A percentile compares a stretch with the other conserved stretches of the same genome.
Evolutionary conservation across 2,797 vertebrate genomes (phyloP).

Genomic region (Sebastes paucispinis): DNA sequence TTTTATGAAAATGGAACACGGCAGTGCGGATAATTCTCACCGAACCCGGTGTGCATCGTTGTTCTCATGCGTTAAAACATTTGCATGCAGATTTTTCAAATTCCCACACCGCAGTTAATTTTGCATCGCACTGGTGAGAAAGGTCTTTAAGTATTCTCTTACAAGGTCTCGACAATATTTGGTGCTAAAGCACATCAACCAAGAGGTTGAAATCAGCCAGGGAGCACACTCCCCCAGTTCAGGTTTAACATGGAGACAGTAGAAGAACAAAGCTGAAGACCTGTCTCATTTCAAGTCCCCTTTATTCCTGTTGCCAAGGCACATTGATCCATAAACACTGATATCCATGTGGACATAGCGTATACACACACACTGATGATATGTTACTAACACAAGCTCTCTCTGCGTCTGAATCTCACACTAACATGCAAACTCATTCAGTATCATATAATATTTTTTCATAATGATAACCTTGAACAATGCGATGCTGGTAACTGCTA

Average conservation of each 20-base stretch:
- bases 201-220: background rate
- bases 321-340: background rate
- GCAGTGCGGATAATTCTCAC: background rate
- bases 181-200: background rate
- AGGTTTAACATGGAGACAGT: background rate
- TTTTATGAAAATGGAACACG: background rate
- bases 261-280: background rate
- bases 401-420: background rate
- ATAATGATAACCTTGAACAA: conserved; percentile 78
- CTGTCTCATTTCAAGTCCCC: background rate
- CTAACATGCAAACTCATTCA: conserved; percentile 18
- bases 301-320: background rate
- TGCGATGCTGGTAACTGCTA: conserved; percentile 65
- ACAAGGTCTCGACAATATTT: background rate
- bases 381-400: background rate
- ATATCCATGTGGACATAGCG: background rate
- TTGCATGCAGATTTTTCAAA: background rate
- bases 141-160: background rate
- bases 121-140: background rate
- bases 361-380: background rate
- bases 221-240: background rate
- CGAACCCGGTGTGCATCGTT: background rate
- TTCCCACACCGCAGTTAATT: background rate
- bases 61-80: background rate
- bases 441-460: conserved; percentile 55